These are phyloP conservation scores for Zygogramma bicolorata DNA, from an alignment of 2,888 invertebrate species.

Conservation along the genomic window DNA sequence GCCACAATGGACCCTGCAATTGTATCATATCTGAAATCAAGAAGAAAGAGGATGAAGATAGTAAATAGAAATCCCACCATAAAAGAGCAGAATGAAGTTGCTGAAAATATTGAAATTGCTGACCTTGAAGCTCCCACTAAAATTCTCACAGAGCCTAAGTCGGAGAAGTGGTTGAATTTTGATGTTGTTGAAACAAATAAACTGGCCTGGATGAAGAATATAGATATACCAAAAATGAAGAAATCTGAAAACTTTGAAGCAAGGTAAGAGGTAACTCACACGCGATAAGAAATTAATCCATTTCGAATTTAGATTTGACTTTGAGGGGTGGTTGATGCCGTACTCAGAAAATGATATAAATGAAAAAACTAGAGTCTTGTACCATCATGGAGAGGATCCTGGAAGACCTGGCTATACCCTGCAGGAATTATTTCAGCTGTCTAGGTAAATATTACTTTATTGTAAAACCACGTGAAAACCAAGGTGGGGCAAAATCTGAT, in stretches of 20 bases:
- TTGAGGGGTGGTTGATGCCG: slow-evolving; percentile 82
- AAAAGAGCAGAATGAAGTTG: slow-evolving; percentile 63
- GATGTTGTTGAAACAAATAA: slow-evolving; percentile 88
- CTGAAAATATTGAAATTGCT: slow-evolving; percentile 57
- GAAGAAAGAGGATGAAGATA: slow-evolving; percentile 60
- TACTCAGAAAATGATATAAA: slow-evolving; percentile 75
- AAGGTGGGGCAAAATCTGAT: too few relatives aligned
- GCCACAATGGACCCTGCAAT: slow-evolving; percentile 75
- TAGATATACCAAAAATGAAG: slow-evolving; percentile 71
- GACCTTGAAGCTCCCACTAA: slow-evolving; percentile 69
- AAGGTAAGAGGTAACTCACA: slow-evolving; percentile 59
- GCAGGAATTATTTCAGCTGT: slow-evolving; percentile 86
- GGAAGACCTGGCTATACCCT: slow-evolving; percentile 91
- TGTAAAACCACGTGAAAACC: neutral
- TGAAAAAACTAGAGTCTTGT: slow-evolving; percentile 76
- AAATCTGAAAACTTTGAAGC: slow-evolving; percentile 80
- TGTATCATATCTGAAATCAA: slow-evolving; percentile 74
- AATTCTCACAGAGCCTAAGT: slow-evolving; percentile 72
- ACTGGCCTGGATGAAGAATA: slow-evolving; percentile 86
- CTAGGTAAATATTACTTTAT: slow-evolving; percentile 65
- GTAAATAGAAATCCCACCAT: slow-evolving; percentile 54
- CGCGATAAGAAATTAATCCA: neutral
- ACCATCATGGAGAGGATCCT: slow-evolving; percentile 94
- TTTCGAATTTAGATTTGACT: slow-evolving; percentile 75
- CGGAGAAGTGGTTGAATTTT: slow-evolving; percentile 87